Evolutionary conservation across 2,888 invertebrate species (phyloP).

Genomic region (Stenotaenia linearis): DNA sequence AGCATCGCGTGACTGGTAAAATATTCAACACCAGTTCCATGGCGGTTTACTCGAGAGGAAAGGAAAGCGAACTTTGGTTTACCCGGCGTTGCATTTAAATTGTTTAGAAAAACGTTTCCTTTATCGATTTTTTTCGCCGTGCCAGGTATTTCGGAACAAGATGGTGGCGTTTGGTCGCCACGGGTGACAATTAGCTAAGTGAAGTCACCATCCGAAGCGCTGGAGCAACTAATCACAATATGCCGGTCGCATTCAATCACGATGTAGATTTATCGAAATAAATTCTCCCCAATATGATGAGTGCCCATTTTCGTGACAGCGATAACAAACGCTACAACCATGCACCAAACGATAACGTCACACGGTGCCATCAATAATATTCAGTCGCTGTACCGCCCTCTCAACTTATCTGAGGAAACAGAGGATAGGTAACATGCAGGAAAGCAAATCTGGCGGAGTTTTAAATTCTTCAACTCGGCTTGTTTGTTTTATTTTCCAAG

Average conservation of each 20-base stretch:
- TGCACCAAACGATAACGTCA: constrained; percentile 19
- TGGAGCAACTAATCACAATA: background rate
- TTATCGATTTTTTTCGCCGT: constrained; percentile 2
- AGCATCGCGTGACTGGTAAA: constrained; percentile 2
- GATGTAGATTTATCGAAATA: background rate
- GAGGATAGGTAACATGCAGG: background rate
- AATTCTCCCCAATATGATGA: constrained; percentile 8
- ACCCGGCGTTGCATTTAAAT: constrained; percentile 10
- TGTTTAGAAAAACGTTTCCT: constrained; percentile 13
- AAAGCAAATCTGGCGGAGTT: background rate
- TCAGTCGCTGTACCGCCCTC: background rate
- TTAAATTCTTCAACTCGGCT: background rate
- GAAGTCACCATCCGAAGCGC: background rate
- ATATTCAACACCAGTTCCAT: constrained; percentile 5
- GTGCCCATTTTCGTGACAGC: constrained; percentile 17
- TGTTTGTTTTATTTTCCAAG: background rate
- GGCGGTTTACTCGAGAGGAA: constrained; percentile 15
- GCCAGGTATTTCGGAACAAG: background rate
- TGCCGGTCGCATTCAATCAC: constrained; percentile 12
- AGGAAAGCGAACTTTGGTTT: background rate
- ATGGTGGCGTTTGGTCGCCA: constrained; percentile 5
- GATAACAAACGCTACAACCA: constrained; percentile 17
- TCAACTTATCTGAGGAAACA: constrained; percentile 6
- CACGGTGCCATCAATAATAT: constrained; percentile 10
- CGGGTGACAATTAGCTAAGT: constrained; percentile 17